phyloP scores from a whole-genome alignment of 2,888 invertebrate genomes.

The Sinhomidia bicolor region DNA sequence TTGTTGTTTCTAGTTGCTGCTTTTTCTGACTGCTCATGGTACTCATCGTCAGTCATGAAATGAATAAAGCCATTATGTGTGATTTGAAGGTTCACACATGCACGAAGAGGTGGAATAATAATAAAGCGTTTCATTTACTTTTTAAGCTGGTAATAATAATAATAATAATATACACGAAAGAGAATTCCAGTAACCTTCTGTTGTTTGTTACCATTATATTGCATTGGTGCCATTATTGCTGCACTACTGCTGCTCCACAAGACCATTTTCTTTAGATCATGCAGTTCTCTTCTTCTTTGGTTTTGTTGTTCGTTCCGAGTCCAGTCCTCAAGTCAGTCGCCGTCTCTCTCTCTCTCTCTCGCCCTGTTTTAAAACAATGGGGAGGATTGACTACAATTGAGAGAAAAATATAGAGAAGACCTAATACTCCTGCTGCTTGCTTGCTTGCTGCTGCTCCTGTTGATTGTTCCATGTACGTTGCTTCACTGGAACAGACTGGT shows the following conservation, averaged over 20 bases:
- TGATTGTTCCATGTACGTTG: slow-evolving; percentile 42
- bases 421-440: slow-evolving; percentile 57
- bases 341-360: slow-evolving; percentile 19
- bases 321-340: slow-evolving; percentile 51
- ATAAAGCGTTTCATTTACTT: slow-evolving; percentile 73
- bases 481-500: slow-evolving; percentile 44
- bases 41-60: slow-evolving; percentile 64
- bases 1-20: slow-evolving; percentile 38
- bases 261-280: slow-evolving; percentile 43
- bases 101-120: slow-evolving; percentile 68
- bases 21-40: slow-evolving; percentile 53
- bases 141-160: slow-evolving; percentile 54
- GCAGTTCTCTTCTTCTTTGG: background rate
- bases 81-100: slow-evolving; percentile 73
- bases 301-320: slow-evolving; percentile 32
- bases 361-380: slow-evolving; percentile 49
- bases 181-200: slow-evolving; percentile 71
- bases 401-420: slow-evolving; percentile 27
- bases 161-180: slow-evolving; percentile 64
- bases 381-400: slow-evolving; percentile 31
- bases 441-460: slow-evolving; percentile 43
- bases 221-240: slow-evolving; percentile 40
- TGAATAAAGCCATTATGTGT: slow-evolving; percentile 71
- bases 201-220: slow-evolving; percentile 63
- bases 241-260: slow-evolving; percentile 29